Base-by-base conservation (phyloP, 1,140 invertebrate genomes). In the Spodoptera litura region DNA sequence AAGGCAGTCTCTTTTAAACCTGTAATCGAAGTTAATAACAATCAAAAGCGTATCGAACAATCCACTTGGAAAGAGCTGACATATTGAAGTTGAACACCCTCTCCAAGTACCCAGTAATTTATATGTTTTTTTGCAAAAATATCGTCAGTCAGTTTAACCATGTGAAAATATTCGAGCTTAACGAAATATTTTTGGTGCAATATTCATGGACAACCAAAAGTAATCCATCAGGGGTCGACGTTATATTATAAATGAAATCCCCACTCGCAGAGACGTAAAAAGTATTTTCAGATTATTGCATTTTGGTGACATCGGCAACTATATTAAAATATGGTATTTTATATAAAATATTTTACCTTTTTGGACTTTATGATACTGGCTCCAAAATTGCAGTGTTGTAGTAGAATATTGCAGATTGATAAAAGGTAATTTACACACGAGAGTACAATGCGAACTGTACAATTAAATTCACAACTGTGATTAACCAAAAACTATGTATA, bases 401-500 rank as follows among this genome's bases (percentile, higher is more conserved):
- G 20, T 15, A 10, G 15, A 66, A 64, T 64, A 64, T 49, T 64
- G 10, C 4, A 20, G 38, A 20, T 20, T 1, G 38, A 44, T 44
- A 38, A 44, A 20, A 38, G 3, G 62, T 38, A 66, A 66, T 38
- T 66, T 64, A 27, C 49, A 53, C 66, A 31, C 31, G 44, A 70
- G 66, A 20, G 49, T 49, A 52, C 49, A 70, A 70, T 53, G 49
- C 49, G 9, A 13, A 75, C 58, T 64, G 49, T 11, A 10, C 51
- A 53, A 64, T 27, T 64, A 35, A 38, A 31, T 20, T 35, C 53
- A 53, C 53, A 15, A 20, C 11, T 70, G 52, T 75, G 72, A 61
- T 64, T 52, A 75, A 35, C 59, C 59, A n/a, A 13, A 5, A 75
- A 10, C 27, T 20, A 49, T 77, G 75, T 77, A 68, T 77, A 66